Base-by-base conservation (phyloP, 2,888 invertebrate genomes). In the Sinelater perroti region DNA sequence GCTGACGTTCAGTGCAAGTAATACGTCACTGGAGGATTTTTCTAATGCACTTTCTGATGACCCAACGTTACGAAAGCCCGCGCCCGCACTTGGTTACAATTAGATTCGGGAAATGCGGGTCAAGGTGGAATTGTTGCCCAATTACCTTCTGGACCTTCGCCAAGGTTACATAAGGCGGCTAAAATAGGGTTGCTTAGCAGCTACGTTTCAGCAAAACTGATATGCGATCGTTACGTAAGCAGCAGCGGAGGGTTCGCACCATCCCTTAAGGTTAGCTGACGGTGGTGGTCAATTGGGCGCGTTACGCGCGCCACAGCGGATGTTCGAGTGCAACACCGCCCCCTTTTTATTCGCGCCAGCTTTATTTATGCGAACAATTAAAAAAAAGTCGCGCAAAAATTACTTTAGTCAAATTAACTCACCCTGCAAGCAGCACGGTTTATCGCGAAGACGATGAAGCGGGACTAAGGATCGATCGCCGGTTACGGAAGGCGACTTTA, bases 401-500 rank as follows among this genome's bases (percentile, higher is more conserved):
- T 3, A 7, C 11, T 40, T 40, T 24, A 40, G 10, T 20, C 14
- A 13, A 24, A 11, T 7, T 24, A 14, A 40, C 24, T 24, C 24
- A 24, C 24, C 40, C 40, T 24, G 13, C n/a, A 8, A 13, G 14
- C 13, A 10, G 40, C n/a, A 14, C 24, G 14, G 13, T 5, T 40
- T 40, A 24, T 26, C 40, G 24, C 13, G 11, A 16, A 21, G 14
- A 21, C 13, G 40, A 8, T 24, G 40, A 16, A 24, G 26, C 8
- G 40, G 40, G 40, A 40, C 40, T 40, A 51, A 51, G 42, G 40
- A 51, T 51, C 51, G 51, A 51, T 51, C 10, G 3, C 14, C 18
- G n/a, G 40, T 42, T 14, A 10, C 24, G 21, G 51, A 51, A 51
- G 51, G 51, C 42, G 51, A 51, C 51, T 51, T 51, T 51, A 51